These are phyloP conservation scores for Marronus borbonicus DNA, from an alignment of 2,888 invertebrate genomes.

Conservation along the genomic window DNA sequence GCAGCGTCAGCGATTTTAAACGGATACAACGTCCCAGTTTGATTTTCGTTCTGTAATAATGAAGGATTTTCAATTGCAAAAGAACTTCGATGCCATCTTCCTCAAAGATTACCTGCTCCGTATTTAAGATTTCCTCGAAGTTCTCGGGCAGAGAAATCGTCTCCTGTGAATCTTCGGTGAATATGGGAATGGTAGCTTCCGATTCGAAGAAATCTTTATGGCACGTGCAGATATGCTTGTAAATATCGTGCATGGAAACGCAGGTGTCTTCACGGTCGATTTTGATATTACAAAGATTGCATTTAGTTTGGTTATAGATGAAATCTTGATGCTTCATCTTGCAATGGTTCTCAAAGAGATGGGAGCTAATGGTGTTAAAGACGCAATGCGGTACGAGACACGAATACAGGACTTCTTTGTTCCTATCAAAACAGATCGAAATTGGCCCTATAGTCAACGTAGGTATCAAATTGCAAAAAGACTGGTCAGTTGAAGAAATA, in stretches of 20 bases:
- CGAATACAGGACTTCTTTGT: conserved; percentile 58
- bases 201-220: conserved; percentile 48
- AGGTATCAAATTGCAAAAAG: not conserved
- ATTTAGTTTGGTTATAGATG: conserved; percentile 39
- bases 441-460: conserved; percentile 54
- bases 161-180: not conserved
- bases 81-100: too few relatives aligned
- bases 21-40: not conserved
- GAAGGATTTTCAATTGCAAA: too few relatives aligned
- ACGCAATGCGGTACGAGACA: conserved; percentile 64
- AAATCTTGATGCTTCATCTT: conserved; percentile 60
- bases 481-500: not conserved
- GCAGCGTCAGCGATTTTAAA: conserved; percentile 10
- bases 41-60: not conserved
- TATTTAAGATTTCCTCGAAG: not conserved
- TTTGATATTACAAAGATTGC: conserved; percentile 54
- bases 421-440: conserved; percentile 49
- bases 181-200: not conserved
- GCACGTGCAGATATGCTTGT: conserved; percentile 54
- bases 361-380: conserved; percentile 61
- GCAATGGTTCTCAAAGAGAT: conserved; percentile 65
- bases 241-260: conserved; percentile 53
- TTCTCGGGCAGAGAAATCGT: not conserved
- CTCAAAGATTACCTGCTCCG: too few relatives aligned
- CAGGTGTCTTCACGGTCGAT: conserved; percentile 45